Evolutionary conservation across 2,797 vertebrate genomes (phyloP).

Genomic region (Odontamblyopus lacepedii): DNA sequence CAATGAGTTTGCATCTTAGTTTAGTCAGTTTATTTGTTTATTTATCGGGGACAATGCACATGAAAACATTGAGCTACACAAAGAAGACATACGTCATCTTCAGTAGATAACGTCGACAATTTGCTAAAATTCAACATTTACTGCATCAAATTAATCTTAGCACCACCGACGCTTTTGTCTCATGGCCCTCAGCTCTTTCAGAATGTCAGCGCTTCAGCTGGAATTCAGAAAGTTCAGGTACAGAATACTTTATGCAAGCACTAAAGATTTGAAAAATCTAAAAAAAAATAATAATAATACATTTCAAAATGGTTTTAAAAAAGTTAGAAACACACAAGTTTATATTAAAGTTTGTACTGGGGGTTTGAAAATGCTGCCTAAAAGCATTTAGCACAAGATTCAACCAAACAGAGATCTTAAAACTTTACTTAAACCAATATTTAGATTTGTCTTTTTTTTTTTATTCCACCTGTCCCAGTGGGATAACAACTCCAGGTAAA

Average conservation of each 20-base stretch:
- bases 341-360: not conserved
- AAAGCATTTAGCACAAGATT: not conserved
- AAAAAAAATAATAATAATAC: not conserved
- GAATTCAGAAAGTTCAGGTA: not conserved
- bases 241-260: not conserved
- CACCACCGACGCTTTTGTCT: not conserved
- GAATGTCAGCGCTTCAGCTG: constrained; percentile 2
- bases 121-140: constrained; percentile 8
- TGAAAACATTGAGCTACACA: no score
- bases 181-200: not conserved
- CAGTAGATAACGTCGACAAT: not conserved
- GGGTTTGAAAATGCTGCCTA: not conserved
- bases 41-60: no score
- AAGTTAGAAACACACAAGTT: not conserved
- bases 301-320: not conserved
- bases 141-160: not conserved
- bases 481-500: not conserved
- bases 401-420: not conserved
- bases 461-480: not conserved
- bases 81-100: not conserved
- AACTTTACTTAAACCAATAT: constrained; percentile 4
- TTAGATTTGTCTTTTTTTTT: not conserved
- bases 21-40: no score
- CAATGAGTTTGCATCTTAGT: not conserved
- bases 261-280: not conserved